Percentiles rank a stretch among this genome's conserved stretches.
These are phyloP conservation scores for Coptodon rendalli DNA, from an alignment of 2,113 vertebrate genomes.

Conservation along the genomic window DNA sequence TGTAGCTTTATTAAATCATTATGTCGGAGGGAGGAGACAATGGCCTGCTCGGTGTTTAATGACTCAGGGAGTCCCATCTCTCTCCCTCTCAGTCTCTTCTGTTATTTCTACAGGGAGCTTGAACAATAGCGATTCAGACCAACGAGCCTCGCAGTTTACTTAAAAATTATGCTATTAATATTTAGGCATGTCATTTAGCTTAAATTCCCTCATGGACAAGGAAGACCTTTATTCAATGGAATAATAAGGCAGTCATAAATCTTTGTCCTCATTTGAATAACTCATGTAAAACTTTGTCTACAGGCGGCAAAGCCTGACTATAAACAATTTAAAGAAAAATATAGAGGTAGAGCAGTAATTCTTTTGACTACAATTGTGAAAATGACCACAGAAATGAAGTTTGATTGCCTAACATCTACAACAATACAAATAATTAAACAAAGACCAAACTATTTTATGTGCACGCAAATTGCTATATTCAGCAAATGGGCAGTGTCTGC, in stretches of 20 bases:
- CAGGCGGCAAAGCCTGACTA: neutral
- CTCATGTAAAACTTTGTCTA: constrained; percentile 14
- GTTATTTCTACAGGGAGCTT: constrained; percentile 38
- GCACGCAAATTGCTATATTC: neutral
- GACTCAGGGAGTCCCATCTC: constrained; percentile 51
- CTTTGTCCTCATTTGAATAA: constrained; percentile 27
- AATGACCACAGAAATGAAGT: neutral
- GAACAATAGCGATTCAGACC: constrained; percentile 37
- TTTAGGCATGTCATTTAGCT: constrained; percentile 38
- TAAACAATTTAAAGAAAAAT: neutral
- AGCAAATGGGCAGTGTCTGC: constrained; percentile 43
- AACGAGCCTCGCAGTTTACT: constrained; percentile 34
- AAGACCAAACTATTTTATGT: neutral
- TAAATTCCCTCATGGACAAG: constrained; percentile 11
- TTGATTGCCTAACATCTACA: neutral
- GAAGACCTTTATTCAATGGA: constrained; percentile 29
- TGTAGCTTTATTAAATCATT: constrained; percentile 67
- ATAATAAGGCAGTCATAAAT: constrained; percentile 42
- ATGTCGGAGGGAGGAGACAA: constrained; percentile 61
- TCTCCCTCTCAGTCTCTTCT: constrained; percentile 20
- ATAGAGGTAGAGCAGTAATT: neutral
- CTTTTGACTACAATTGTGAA: neutral
- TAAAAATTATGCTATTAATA: constrained; percentile 50
- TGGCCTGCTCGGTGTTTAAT: constrained; percentile 58
- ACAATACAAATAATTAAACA: neutral